A percentile compares a stretch with the other conserved stretches of the same genome.
phyloP scores from a whole-genome alignment of 35 echinoderm and acorn worm species.

The Strongylocentrotus purpuratus region DNA sequence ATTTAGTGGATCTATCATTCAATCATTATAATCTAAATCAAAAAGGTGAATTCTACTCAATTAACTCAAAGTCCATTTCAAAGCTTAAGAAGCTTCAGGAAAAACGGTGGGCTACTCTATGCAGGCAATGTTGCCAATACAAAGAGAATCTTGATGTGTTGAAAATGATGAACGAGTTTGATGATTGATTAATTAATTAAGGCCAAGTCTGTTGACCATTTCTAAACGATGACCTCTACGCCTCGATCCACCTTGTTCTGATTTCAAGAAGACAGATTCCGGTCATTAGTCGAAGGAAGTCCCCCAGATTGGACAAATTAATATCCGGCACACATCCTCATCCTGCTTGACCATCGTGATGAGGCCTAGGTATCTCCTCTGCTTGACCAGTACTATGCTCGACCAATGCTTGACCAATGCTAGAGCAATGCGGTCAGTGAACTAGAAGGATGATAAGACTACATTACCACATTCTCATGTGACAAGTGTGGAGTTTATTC shows the following conservation, averaged over 20 bases:
- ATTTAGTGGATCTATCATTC: too few species aligned
- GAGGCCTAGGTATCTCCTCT: background rate
- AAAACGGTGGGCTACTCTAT: too few species aligned
- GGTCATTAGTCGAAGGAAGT: background rate
- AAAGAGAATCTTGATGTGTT: background rate
- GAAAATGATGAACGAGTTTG: background rate
- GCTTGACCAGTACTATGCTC: background rate
- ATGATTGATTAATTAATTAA: constrained; percentile 15
- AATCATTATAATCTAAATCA: too few species aligned
- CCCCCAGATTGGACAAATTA: background rate
- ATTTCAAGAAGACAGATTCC: background rate
- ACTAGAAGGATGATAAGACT: background rate
- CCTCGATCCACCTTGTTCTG: background rate
- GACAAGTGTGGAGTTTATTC: background rate
- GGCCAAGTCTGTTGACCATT: background rate
- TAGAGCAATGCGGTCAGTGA: background rate
- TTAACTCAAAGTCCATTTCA: too few species aligned
- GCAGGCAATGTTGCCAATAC: background rate
- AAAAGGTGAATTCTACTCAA: too few species aligned
- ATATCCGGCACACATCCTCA: background rate
- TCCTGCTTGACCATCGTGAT: background rate
- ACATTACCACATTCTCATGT: background rate
- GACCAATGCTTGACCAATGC: background rate
- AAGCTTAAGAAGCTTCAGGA: too few species aligned
- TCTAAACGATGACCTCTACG: background rate